Conservation (phyloP, 2,888 invertebrate genomes). For the Elysia crispata region DNA sequence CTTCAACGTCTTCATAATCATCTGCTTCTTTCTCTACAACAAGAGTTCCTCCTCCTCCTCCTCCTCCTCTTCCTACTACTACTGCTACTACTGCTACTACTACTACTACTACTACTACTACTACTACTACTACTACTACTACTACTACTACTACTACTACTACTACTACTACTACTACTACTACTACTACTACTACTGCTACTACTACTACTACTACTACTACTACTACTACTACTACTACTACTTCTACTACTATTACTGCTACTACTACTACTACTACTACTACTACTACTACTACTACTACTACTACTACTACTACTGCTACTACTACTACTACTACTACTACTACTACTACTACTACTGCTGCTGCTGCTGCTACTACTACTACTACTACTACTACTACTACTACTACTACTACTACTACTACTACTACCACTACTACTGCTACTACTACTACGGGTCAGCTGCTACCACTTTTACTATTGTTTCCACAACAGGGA, state of each 20-base stretch:
- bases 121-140: constrained; percentile 9
- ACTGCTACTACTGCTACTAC: constrained; percentile 3
- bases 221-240: background rate
- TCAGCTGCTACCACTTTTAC: too few relatives aligned
- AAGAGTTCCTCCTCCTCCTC: background rate
- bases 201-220: too few relatives aligned
- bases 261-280: background rate
- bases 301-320: background rate
- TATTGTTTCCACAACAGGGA: too few relatives aligned
- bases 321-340: constrained; percentile 6
- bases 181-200: too few relatives aligned
- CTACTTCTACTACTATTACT: background rate
- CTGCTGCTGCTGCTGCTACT: background rate
- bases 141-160: background rate
- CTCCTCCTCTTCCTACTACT: background rate
- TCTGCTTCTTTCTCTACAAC: too few relatives aligned
- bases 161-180: too few relatives aligned
- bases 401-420: background rate
- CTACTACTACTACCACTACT: background rate
- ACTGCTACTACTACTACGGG: background rate
- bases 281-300: background rate
- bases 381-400: background rate
- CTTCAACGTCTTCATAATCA: too few relatives aligned
- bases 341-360: background rate
- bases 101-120: constrained; percentile 16